A percentile compares a stretch with the other conserved stretches of the same genome.
Evolutionary conservation across 2,888 invertebrate species (phyloP).

Genomic region (Drosophila percnosoma): DNA sequence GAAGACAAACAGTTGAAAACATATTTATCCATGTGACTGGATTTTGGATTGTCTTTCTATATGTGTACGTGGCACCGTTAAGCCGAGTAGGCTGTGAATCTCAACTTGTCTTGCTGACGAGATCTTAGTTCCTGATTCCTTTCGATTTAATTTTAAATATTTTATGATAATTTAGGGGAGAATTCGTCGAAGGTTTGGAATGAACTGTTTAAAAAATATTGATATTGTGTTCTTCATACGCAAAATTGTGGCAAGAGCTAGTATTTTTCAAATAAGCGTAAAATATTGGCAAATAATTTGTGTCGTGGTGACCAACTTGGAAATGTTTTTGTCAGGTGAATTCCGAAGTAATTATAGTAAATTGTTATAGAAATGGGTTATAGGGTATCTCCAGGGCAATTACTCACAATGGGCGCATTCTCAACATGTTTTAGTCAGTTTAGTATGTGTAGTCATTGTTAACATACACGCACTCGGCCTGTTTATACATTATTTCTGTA

Average conservation of each 20-base stretch:
- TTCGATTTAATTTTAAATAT: background rate
- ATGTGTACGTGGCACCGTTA: slow-evolving; percentile 32
- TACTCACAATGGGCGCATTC: background rate
- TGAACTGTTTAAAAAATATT: background rate
- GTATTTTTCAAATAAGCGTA: background rate
- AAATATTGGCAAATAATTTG: background rate
- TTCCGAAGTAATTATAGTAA: background rate
- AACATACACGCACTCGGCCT: slow-evolving; percentile 23
- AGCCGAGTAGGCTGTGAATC: slow-evolving; percentile 36
- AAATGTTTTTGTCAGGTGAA: background rate
- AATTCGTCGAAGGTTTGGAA: background rate
- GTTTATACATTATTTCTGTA: slow-evolving; percentile 30
- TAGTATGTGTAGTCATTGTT: slow-evolving; percentile 18
- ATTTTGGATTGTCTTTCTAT: slow-evolving; percentile 33
- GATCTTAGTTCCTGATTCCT: too few species aligned
- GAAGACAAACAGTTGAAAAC: slow-evolving; percentile 63
- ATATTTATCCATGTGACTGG: slow-evolving; percentile 76
- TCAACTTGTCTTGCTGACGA: slow-evolving; percentile 39
- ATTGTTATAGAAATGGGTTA: background rate
- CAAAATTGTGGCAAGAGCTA: background rate
- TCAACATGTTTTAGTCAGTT: background rate
- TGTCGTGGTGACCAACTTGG: background rate
- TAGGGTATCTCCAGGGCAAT: slow-evolving; percentile 9
- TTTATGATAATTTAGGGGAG: background rate
- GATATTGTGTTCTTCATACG: background rate